Conservation (phyloP, 2,888 invertebrate species). For the Spisula subtruncata region DNA sequence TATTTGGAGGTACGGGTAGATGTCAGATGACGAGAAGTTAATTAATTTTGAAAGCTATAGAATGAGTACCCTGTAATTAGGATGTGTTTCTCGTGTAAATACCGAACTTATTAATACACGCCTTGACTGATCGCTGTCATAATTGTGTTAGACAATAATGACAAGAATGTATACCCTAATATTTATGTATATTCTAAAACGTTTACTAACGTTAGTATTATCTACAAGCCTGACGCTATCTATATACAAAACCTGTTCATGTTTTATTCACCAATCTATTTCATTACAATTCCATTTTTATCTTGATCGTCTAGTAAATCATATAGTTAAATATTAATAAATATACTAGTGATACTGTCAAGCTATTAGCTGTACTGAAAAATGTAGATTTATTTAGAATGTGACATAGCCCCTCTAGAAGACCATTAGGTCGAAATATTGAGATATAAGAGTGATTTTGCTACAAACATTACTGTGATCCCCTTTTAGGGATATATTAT, state of each 20-base stretch:
- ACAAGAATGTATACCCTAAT: background rate
- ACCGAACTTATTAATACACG: background rate
- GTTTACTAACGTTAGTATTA: no score
- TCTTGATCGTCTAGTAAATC: background rate
- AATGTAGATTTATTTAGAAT: no score
- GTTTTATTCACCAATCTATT: background rate
- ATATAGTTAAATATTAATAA: background rate
- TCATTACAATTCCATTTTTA: background rate
- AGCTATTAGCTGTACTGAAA: no score
- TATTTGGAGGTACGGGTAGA: background rate
- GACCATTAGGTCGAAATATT: no score
- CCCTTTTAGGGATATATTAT: no score
- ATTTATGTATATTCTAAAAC: background rate
- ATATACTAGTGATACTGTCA: no score
- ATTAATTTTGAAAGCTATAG: slow-evolving; percentile 14
- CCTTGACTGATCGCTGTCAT: background rate
- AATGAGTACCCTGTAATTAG: slow-evolving; percentile 11
- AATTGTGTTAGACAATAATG: slow-evolving; percentile 5
- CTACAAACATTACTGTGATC: no score
- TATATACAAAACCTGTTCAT: slow-evolving; percentile 10
- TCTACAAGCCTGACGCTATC: background rate
- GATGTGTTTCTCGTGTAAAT: background rate
- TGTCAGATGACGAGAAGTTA: slow-evolving; percentile 11
- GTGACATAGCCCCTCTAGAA: no score
- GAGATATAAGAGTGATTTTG: no score